Evolutionary conservation across 1,140 invertebrate genomes (phyloP), one percentile per base, ranked within the genome.

Genomic region (Ladona fulva): DNA sequence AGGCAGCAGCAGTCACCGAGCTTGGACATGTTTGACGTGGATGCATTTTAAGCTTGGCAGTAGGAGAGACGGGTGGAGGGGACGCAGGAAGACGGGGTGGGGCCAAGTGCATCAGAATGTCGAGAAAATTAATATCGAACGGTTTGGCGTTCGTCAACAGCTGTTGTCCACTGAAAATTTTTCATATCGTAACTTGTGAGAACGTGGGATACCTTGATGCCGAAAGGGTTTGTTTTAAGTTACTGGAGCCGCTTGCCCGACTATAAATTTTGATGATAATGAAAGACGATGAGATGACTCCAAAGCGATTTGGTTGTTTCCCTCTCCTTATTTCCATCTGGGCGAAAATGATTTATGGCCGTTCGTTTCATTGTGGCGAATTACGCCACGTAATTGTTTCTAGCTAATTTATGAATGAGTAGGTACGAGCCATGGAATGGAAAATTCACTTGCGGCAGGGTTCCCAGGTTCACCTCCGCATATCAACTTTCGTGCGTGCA

Each of bases 181-280:
- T 66, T 66, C 52, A 66, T 66, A 66, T 66, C 52, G 3, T 66
- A 66, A 66, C n/a, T 66, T 66, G 52, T 66, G 52, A 66, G 52
- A 66, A 66, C 52, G n/a, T 66, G 52, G 52, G 52, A 66, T 66
- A 66, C 52, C 52, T 66, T 66, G 52, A 66, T 66, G 52, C 52
- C 3, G n/a, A 6, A 6, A 66, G 52, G 52, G 52, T 66, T n/a
- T n/a, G 29, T 37, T 37, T 37, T 37, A 8, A 37, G 29, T 37
- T 37, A 5, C 8, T 37, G 8, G 29, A 37, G 29, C 29, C 29
- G 29, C 29, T 37, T 5, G 8, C 1, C 1, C 29, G 29, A 37
- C 29, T 37, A 1, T 5, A 37, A 37, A 37, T 37, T 37, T 37
- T 37, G 29, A 37, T 37, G 29, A 37, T 37, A 37, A 37, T 8